These are phyloP conservation scores for Tetragonisca angustula DNA, from an alignment of 2,888 invertebrate species.

Conservation along the genomic window DNA sequence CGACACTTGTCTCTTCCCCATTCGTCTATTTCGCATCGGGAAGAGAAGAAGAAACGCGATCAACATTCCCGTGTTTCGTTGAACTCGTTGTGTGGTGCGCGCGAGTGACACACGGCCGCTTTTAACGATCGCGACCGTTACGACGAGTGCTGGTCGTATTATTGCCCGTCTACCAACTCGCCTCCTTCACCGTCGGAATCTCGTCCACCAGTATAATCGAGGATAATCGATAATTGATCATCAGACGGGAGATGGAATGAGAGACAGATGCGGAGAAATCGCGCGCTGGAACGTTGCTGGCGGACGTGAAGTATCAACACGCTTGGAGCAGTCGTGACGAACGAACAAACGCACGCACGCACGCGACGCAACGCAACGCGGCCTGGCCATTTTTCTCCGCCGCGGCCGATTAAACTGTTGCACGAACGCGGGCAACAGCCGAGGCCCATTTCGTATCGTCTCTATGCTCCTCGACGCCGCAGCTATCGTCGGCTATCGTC, in stretches of 20 bases:
- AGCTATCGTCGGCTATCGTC: constrained; percentile 12
- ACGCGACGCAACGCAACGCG: neutral
- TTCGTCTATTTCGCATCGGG: constrained; percentile 50
- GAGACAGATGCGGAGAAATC: neutral
- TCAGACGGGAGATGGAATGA: constrained; percentile 11
- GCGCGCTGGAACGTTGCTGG: constrained; percentile 22
- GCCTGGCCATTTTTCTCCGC: constrained; percentile 4
- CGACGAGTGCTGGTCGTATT: constrained; percentile 25
- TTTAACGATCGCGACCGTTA: constrained; percentile 47
- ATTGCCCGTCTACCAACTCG: no score
- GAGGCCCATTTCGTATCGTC: constrained; percentile 20
- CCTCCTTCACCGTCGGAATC: neutral
- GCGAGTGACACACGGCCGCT: constrained; percentile 51
- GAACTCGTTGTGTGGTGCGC: constrained; percentile 50
- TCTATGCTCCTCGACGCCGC: constrained; percentile 34
- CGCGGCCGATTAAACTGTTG: constrained; percentile 6
- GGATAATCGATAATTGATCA: neutral
- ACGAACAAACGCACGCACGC: neutral
- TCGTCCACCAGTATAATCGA: constrained; percentile 20
- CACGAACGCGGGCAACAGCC: constrained; percentile 14
- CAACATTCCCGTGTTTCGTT: constrained; percentile 61
- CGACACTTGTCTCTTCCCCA: constrained; percentile 14
- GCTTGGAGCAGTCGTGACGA: neutral
- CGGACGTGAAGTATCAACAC: constrained; percentile 22
- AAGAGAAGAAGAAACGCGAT: constrained; percentile 60